Percentiles rank a stretch among this genome's conserved stretches.
phyloP scores from a whole-genome alignment of 2,888 invertebrate species.

The Napeogenes inachia region DNA sequence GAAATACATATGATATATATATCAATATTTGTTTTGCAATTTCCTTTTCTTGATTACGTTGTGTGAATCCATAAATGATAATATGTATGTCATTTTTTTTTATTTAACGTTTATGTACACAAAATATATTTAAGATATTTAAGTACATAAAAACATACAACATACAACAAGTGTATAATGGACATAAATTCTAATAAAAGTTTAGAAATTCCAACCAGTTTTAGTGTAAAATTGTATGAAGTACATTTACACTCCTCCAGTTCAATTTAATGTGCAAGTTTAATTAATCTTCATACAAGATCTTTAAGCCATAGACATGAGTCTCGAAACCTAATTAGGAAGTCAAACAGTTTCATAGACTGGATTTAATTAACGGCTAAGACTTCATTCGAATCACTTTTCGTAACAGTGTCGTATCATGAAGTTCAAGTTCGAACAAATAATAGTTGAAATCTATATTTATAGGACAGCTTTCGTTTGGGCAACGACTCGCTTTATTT shows the following conservation, averaged over 20 bases:
- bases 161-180: too few species aligned
- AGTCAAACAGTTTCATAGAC: conserved; percentile 32
- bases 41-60: background rate
- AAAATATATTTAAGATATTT: too few species aligned
- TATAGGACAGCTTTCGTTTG: background rate
- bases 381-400: conserved; percentile 25
- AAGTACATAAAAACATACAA: too few species aligned
- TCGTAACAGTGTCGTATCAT: background rate
- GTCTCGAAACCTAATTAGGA: conserved; percentile 37
- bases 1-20: conserved; percentile 19
- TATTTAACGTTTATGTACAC: too few species aligned
- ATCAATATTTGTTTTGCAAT: background rate
- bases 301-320: conserved; percentile 8
- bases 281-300: conserved; percentile 3
- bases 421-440: background rate
- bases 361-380: conserved; percentile 43
- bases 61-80: background rate
- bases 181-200: background rate
- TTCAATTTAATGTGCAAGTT: background rate
- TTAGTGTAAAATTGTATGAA: background rate
- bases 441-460: background rate
- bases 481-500: too few species aligned
- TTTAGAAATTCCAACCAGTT: background rate
- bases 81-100: too few species aligned
- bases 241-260: background rate